Conservation (phyloP, 2,797 vertebrate species). For the Gymnopithys bicolor region DNA sequence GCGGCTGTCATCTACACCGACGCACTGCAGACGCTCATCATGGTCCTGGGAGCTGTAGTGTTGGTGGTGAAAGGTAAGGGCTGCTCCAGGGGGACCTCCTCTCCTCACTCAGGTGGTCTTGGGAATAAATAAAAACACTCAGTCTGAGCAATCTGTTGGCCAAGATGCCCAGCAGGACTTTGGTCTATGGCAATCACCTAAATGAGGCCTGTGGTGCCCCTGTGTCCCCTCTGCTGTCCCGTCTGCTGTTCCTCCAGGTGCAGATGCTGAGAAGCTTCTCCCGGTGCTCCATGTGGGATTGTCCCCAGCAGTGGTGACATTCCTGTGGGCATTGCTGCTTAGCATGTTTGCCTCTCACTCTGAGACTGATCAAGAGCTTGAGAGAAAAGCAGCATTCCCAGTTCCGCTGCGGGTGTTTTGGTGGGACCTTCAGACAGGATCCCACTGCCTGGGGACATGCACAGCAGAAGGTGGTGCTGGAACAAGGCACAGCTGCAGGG, state of each 20-base stretch:
- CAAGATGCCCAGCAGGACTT: not conserved
- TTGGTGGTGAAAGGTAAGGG: constrained; percentile 86
- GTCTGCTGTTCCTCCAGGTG: rapidly evolving
- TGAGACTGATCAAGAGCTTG: rapidly evolving
- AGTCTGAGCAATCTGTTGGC: not conserved
- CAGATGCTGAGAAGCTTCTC: not conserved
- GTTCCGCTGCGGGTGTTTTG: not conserved
- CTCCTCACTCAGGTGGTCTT: rapidly evolving
- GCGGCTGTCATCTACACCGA: constrained; percentile 92
- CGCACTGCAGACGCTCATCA: constrained; percentile 87
- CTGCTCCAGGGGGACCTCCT: not conserved
- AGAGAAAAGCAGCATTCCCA: not conserved
- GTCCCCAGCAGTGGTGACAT: not conserved
- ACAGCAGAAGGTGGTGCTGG: not conserved
- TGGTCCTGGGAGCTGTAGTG: constrained; percentile 88
- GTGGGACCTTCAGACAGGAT: not conserved
- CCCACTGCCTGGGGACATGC: rapidly evolving
- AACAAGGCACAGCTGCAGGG: not conserved
- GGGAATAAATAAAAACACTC: not conserved
- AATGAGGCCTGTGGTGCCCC: not conserved
- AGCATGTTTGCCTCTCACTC: rapidly evolving
- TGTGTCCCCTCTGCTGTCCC: not conserved
- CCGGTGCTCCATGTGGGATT: rapidly evolving
- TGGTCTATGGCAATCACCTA: rapidly evolving
- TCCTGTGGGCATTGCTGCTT: rapidly evolving